These are phyloP conservation scores for Stegastes partitus DNA, from an alignment of 2,113 vertebrate species.

Conservation along the genomic window DNA sequence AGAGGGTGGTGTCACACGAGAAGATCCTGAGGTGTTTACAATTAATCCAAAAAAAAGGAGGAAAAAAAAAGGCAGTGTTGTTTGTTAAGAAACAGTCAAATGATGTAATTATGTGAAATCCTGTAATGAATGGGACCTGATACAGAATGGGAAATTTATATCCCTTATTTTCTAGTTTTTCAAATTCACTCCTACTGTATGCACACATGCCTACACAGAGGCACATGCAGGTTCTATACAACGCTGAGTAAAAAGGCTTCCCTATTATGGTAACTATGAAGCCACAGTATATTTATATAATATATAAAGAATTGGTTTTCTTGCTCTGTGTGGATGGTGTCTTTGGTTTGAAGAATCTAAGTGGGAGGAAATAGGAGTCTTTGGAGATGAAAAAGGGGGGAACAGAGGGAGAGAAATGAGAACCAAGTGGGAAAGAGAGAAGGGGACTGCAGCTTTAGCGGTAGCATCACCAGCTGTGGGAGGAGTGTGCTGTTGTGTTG, in stretches of 20 bases:
- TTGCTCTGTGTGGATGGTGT: conserved; percentile 35
- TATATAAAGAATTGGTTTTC: conserved; percentile 26
- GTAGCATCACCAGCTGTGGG: conserved; percentile 80
- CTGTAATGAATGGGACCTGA: conserved; percentile 56
- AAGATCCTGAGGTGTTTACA: conserved; percentile 49
- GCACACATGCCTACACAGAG: conserved; percentile 26
- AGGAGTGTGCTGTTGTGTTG: conserved; percentile 82
- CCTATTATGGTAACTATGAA: conserved; percentile 12
- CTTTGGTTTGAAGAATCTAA: conserved; percentile 62
- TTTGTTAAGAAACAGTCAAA: conserved; percentile 48
- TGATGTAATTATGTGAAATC: conserved; percentile 82
- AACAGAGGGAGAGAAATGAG: conserved; percentile 44
- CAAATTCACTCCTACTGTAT: conserved; percentile 14
- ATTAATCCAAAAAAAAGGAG: conserved; percentile 26
- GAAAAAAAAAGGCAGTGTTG: conserved; percentile 19
- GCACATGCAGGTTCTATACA: neutral
- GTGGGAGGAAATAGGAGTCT: conserved; percentile 57
- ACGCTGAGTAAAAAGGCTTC: neutral
- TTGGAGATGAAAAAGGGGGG: conserved; percentile 48
- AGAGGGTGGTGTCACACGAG: conserved; percentile 25
- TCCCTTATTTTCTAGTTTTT: conserved; percentile 40
- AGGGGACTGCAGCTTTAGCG: conserved; percentile 74
- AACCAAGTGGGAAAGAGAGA: conserved; percentile 68
- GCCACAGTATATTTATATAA: conserved; percentile 28
- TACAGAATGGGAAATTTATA: conserved; percentile 17